These are phyloP conservation scores for Oophaga pumilio DNA, from an alignment of 2,113 vertebrate genomes.

Conservation along the genomic window DNA sequence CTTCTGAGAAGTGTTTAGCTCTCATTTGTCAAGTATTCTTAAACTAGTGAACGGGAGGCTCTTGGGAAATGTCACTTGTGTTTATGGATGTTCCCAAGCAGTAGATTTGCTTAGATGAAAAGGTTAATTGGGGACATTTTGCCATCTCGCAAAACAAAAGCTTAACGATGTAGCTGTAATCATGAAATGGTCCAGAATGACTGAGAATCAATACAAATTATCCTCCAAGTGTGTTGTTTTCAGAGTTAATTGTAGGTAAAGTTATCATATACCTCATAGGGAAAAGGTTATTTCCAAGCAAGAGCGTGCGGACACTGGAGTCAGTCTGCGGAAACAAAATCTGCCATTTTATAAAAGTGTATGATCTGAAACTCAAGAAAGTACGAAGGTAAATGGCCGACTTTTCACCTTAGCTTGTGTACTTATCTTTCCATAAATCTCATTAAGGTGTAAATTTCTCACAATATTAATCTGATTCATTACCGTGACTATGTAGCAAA, in stretches of 20 bases:
- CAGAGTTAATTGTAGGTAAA: conserved; percentile 47
- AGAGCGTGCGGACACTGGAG: background rate
- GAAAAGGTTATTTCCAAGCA: conserved; percentile 36
- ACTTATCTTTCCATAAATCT: background rate
- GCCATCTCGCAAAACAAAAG: conserved; percentile 43
- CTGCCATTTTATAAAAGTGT: background rate
- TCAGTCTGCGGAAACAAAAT: background rate
- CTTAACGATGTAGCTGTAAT: conserved; percentile 53
- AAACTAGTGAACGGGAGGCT: conserved; percentile 35
- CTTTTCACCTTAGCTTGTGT: background rate
- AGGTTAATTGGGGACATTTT: conserved; percentile 58
- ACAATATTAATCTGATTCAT: no score
- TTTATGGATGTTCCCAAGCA: conserved; percentile 46
- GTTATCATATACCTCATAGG: conserved; percentile 23
- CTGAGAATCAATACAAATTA: conserved; percentile 47
- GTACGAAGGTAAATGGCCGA: background rate
- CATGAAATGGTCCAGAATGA: conserved; percentile 32
- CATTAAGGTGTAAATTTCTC: no score
- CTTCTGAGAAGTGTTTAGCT: conserved; percentile 4
- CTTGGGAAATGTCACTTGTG: conserved; percentile 47
- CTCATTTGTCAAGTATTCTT: conserved; percentile 3
- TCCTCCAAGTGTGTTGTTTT: conserved; percentile 39
- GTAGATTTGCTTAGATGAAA: conserved; percentile 49
- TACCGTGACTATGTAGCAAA: no score
- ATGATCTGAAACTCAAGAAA: background rate